These are phyloP conservation scores for Sphaeramia orbicularis DNA, from an alignment of 2,797 vertebrate species.

Conservation along the genomic window DNA sequence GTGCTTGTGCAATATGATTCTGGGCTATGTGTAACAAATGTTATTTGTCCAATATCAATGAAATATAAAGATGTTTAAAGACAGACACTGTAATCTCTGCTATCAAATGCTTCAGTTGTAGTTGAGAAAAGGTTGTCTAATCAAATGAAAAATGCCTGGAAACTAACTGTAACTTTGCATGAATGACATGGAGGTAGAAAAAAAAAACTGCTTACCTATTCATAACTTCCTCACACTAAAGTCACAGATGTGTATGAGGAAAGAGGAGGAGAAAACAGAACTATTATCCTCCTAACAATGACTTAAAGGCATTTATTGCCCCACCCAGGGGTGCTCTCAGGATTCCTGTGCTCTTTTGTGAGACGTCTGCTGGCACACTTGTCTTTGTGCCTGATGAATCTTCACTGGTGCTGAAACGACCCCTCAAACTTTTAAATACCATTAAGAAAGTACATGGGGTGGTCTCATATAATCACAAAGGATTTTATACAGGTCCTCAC, in stretches of 20 bases:
- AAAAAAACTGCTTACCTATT: slow-evolving; percentile 3
- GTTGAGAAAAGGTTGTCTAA: too few species aligned
- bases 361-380: slow-evolving; percentile 70
- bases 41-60: too few species aligned
- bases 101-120: too few species aligned
- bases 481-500: slow-evolving; percentile 17
- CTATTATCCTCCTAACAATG: slow-evolving; percentile 56
- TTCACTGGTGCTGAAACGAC: slow-evolving; percentile 38
- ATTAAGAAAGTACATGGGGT: slow-evolving; percentile 40
- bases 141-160: too few species aligned
- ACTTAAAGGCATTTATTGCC: slow-evolving; percentile 51
- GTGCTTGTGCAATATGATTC: too few species aligned
- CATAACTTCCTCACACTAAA: background rate
- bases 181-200: slow-evolving; percentile 2
- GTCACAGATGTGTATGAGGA: slow-evolving; percentile 78
- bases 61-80: too few species aligned
- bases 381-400: slow-evolving; percentile 39
- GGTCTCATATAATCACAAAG: slow-evolving; percentile 46
- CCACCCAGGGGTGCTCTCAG: slow-evolving; percentile 64
- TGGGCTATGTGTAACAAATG: too few species aligned
- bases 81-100: too few species aligned
- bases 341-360: slow-evolving; percentile 68
- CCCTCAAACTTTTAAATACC: slow-evolving; percentile 20
- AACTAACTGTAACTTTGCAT: background rate
- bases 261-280: slow-evolving; percentile 62